phyloP scores from a whole-genome alignment of 37 sponge, comb jelly and placozoan genomes.

The Halisarca cf. caerulea region DNA sequence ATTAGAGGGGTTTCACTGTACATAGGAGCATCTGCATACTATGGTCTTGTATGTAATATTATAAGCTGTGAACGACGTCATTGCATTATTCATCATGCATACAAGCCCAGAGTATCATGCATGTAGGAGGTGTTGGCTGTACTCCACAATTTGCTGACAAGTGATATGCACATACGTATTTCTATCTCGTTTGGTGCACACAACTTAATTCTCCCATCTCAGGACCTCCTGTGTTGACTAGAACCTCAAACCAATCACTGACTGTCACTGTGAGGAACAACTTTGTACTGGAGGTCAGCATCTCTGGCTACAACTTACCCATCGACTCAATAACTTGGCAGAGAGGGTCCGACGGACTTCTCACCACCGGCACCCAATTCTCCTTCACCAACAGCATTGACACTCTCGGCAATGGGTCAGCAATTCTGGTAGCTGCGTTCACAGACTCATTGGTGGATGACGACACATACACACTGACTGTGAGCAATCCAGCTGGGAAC shows the following conservation, averaged over 20 bases:
- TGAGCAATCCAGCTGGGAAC: conserved; percentile 22
- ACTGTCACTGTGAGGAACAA: background rate
- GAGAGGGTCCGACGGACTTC: background rate
- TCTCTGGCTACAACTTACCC: conserved; percentile 44
- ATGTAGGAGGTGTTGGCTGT: too few relatives aligned
- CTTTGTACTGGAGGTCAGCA: background rate
- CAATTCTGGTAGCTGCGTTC: background rate
- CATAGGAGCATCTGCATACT: too few relatives aligned
- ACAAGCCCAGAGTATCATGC: too few relatives aligned
- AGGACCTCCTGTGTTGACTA: conserved; percentile 18
- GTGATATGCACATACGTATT: too few relatives aligned
- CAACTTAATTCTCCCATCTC: too few relatives aligned
- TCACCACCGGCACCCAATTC: background rate
- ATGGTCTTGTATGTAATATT: too few relatives aligned
- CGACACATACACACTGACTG: conserved; percentile 32
- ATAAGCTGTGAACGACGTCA: too few relatives aligned
- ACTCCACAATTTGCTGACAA: too few relatives aligned
- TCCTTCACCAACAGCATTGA: background rate
- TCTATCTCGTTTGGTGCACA: too few relatives aligned
- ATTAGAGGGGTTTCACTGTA: too few relatives aligned
- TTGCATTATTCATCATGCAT: too few relatives aligned
- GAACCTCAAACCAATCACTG: background rate
- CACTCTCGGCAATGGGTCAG: background rate
- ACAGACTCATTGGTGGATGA: background rate
- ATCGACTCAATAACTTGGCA: conserved; percentile 16